Evolutionary conservation across 2,888 invertebrate genomes (phyloP).

Genomic region (Dolomedes plantarius): DNA sequence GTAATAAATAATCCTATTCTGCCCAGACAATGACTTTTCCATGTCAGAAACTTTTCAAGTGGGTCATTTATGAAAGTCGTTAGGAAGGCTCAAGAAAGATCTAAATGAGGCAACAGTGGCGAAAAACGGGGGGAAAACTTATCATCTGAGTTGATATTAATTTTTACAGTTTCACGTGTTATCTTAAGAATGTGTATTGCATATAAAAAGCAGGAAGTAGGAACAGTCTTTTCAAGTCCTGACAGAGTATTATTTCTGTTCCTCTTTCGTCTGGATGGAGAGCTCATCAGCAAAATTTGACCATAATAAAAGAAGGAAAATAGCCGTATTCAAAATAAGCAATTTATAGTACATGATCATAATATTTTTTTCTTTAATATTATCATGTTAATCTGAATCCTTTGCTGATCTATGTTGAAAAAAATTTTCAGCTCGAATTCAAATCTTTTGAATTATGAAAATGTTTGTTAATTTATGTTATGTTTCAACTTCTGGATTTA

Average conservation of each 20-base stretch:
- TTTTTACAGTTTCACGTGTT: conserved; percentile 9
- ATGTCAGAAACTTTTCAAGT: conserved; percentile 52
- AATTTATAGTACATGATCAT: too few relatives aligned
- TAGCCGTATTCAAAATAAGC: too few relatives aligned
- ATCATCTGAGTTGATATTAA: background rate
- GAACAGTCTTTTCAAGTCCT: background rate
- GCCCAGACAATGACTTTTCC: conserved; percentile 58
- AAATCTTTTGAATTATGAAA: too few relatives aligned
- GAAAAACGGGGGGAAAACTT: background rate
- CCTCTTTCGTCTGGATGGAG: background rate
- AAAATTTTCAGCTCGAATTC: too few relatives aligned
- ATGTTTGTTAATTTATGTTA: too few relatives aligned
- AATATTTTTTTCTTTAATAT: too few relatives aligned
- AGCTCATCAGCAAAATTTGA: too few relatives aligned
- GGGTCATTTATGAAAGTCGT: conserved; percentile 46
- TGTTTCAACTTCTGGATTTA: too few relatives aligned
- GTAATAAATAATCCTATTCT: conserved; percentile 63
- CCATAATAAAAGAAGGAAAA: too few relatives aligned
- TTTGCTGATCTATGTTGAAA: too few relatives aligned
- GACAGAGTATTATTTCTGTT: background rate
- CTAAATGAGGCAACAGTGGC: background rate
- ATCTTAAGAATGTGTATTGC: background rate
- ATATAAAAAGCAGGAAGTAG: background rate
- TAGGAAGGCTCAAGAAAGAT: conserved; percentile 30
- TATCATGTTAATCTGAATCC: too few relatives aligned